phyloP scores from a whole-genome alignment of 2,888 invertebrate genomes.

The Philereme transversata region DNA sequence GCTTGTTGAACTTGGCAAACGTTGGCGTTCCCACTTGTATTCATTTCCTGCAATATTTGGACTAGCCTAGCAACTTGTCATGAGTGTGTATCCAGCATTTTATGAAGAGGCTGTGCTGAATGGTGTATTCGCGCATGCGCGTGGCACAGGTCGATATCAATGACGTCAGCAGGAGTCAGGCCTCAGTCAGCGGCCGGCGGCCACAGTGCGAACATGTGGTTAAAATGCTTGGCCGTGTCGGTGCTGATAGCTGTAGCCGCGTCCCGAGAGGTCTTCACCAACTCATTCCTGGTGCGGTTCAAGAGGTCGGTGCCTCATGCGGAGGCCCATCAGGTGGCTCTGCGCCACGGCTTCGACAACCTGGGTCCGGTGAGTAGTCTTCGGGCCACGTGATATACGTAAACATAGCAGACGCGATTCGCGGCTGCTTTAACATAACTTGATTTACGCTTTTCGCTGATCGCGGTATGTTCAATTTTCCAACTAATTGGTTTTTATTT shows the following conservation, averaged over 20 bases:
- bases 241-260: conserved; percentile 70
- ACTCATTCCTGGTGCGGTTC: conserved; percentile 96
- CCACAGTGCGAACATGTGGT: conserved; percentile 76
- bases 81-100: conserved; percentile 45
- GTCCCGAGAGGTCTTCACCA: conserved; percentile 93
- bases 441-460: conserved; percentile 39
- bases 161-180: conserved; percentile 71
- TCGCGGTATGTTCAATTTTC: conserved; percentile 21
- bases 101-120: conserved; percentile 58
- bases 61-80: conserved; percentile 4
- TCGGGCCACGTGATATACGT: conserved; percentile 73
- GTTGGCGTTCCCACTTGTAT: not conserved
- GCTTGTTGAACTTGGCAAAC: not conserved
- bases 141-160: conserved; percentile 68
- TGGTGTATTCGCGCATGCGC: conserved; percentile 68
- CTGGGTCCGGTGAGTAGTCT: conserved; percentile 93
- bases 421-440: conserved; percentile 36
- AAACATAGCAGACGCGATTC: conserved; percentile 62
- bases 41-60: conserved; percentile 1
- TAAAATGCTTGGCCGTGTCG: conserved; percentile 73
- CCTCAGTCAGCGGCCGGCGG: conserved; percentile 77
- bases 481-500: conserved; percentile 34
- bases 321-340: conserved; percentile 92
- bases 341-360: conserved; percentile 96
- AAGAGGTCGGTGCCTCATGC: conserved; percentile 89